A percentile compares a stretch with the other conserved stretches of the same genome.
These are phyloP conservation scores for Macrosiphum euphorbiae DNA, from an alignment of 2,888 invertebrate species.

Conservation along the genomic window DNA sequence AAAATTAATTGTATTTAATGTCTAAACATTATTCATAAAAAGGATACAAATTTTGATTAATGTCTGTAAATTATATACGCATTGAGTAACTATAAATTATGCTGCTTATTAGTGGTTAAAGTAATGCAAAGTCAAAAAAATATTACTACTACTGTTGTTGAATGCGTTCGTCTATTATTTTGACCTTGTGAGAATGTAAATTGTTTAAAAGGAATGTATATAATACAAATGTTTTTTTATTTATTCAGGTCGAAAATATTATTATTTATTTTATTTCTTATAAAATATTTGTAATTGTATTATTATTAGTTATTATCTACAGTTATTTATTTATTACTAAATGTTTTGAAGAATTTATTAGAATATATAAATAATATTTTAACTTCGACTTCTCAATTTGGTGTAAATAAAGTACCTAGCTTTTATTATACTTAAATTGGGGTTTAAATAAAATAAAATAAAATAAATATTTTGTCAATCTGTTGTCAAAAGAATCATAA, in stretches of 20 bases:
- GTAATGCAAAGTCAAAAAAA: slow-evolving; percentile 34
- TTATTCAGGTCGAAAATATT: slow-evolving; percentile 4
- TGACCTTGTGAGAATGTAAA: slow-evolving; percentile 26
- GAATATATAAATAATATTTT: not conserved
- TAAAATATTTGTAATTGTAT: not conserved
- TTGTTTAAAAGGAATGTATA: slow-evolving; percentile 14
- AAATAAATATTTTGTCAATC: no score
- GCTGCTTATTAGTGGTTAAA: slow-evolving; percentile 2
- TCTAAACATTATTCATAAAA: slow-evolving; percentile 37
- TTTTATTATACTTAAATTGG: no score
- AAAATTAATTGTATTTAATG: slow-evolving; percentile 35
- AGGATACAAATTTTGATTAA: slow-evolving; percentile 22
- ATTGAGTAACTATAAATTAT: slow-evolving; percentile 8
- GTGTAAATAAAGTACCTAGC: no score
- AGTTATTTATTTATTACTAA: not conserved
- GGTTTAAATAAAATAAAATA: no score
- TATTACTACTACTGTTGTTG: slow-evolving; percentile 15
- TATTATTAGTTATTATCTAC: not conserved
- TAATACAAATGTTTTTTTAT: not conserved
- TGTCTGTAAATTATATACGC: slow-evolving; percentile 31
- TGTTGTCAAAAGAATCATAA: not conserved
- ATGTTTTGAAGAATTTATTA: not conserved
- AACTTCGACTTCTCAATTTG: not conserved
- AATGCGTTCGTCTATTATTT: slow-evolving; percentile 22
- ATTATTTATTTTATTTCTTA: not conserved